Evolutionary conservation across 92 coral and sea anemone genomes (phyloP).

Genomic region (Parazoanthus darwini): DNA sequence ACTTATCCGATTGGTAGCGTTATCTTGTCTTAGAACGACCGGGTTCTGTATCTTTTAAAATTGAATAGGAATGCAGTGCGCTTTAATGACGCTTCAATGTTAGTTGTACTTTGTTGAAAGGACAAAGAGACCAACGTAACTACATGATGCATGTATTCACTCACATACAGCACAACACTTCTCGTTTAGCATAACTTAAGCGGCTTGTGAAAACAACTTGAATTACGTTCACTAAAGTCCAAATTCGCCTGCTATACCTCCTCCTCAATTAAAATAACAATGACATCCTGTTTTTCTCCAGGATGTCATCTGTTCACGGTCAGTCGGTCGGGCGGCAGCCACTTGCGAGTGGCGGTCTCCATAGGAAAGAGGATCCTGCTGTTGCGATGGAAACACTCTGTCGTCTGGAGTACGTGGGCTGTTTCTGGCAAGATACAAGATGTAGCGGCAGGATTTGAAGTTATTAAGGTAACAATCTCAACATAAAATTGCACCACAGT

Average conservation of each 20-base stretch:
- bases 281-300: constrained; percentile 5
- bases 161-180: not conserved
- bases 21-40: too few relatives aligned
- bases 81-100: too few relatives aligned
- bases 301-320: constrained; percentile 89
- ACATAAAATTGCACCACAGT: too few relatives aligned
- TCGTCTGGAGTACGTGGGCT: constrained; percentile 74
- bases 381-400: constrained; percentile 80
- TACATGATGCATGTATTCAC: not conserved
- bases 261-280: not conserved
- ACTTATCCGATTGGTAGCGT: too few relatives aligned
- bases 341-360: constrained; percentile 83
- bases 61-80: too few relatives aligned
- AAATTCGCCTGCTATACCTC: too few relatives aligned
- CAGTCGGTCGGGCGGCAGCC: constrained; percentile 74
- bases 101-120: too few relatives aligned
- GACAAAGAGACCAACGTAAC: too few relatives aligned
- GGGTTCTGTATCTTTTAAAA: too few relatives aligned
- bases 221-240: too few relatives aligned
- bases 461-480: not conserved
- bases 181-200: not conserved
- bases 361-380: constrained; percentile 70
- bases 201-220: too few relatives aligned
- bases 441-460: constrained; percentile 73
- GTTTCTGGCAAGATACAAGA: constrained; percentile 53